Percentiles rank a stretch among this genome's conserved stretches.
Conservation (phyloP, 2,797 vertebrate genomes). For the Moxostoma hubbsi region DNA sequence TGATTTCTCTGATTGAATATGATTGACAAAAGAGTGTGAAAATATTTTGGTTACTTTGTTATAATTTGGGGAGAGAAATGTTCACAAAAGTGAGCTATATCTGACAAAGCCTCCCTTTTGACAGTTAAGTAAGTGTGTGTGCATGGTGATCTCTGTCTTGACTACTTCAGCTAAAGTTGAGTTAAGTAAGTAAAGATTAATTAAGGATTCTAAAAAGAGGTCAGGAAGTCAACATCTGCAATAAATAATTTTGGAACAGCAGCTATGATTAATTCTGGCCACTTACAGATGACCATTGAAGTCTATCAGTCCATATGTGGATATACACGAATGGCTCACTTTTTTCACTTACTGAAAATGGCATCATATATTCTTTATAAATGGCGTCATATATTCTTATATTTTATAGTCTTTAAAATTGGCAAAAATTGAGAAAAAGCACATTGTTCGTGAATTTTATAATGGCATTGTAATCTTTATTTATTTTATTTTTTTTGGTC, state of each 20-base stretch:
- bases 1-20: slow-evolving; percentile 19
- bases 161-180: neutral
- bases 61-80: too few relatives aligned
- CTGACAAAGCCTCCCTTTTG: neutral
- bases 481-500: neutral
- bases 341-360: too few relatives aligned
- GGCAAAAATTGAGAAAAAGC: too few relatives aligned
- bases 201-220: neutral
- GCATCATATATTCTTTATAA: too few relatives aligned
- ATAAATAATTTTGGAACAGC: neutral
- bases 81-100: too few relatives aligned
- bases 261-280: slow-evolving; percentile 1
- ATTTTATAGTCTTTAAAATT: too few relatives aligned
- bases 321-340: neutral
- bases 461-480: neutral
- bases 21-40: neutral
- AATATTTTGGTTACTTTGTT: neutral
- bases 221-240: neutral
- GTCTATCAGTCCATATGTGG: neutral
- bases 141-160: neutral
- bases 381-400: too few relatives aligned
- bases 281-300: neutral
- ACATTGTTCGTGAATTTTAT: too few relatives aligned
- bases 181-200: neutral
- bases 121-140: slow-evolving; percentile 22